Evolutionary conservation across 2,113 vertebrate species (phyloP).

Genomic region (Cebidichthys violaceus): DNA sequence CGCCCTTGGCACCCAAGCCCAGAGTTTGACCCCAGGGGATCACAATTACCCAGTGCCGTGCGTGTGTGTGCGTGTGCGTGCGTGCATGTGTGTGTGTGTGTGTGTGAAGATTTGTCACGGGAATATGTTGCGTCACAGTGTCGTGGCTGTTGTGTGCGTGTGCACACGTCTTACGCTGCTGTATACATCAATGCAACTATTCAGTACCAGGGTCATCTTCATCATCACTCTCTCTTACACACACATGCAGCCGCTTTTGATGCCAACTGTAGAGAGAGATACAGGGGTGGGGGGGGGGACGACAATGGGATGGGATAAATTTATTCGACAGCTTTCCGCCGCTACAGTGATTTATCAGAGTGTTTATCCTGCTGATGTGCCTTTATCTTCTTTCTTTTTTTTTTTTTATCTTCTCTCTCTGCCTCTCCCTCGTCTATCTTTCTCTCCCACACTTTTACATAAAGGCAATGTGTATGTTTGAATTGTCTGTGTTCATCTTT

Average conservation of each 20-base stretch:
- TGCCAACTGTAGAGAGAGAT: constrained; percentile 66
- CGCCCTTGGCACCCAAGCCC: constrained; percentile 73
- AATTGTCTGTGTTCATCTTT: constrained; percentile 41
- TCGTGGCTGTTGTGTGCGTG: constrained; percentile 24
- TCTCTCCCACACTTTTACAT: constrained; percentile 21
- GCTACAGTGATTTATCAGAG: constrained; percentile 70
- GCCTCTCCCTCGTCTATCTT: constrained; percentile 14
- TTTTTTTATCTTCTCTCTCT: constrained; percentile 16
- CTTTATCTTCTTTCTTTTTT: constrained; percentile 42
- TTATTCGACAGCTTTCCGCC: constrained; percentile 60
- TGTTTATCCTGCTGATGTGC: constrained; percentile 73
- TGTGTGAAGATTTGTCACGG: constrained; percentile 44
- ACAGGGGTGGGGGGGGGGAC: constrained; percentile 49
- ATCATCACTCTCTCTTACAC: constrained; percentile 69
- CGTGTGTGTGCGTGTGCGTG: constrained; percentile 56
- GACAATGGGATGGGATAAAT: constrained; percentile 61
- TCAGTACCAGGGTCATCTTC: constrained; percentile 73
- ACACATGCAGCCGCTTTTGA: constrained; percentile 44
- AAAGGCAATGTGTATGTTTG: constrained; percentile 30
- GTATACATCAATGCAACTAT: constrained; percentile 72
- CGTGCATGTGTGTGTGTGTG: constrained; percentile 52
- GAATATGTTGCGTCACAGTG: constrained; percentile 31
- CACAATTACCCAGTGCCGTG: constrained; percentile 65
- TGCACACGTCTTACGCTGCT: constrained; percentile 53
- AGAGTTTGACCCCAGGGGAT: constrained; percentile 57